Evolutionary conservation across 2,888 invertebrate species (phyloP).

Genomic region (Zaprionus lineosus): DNA sequence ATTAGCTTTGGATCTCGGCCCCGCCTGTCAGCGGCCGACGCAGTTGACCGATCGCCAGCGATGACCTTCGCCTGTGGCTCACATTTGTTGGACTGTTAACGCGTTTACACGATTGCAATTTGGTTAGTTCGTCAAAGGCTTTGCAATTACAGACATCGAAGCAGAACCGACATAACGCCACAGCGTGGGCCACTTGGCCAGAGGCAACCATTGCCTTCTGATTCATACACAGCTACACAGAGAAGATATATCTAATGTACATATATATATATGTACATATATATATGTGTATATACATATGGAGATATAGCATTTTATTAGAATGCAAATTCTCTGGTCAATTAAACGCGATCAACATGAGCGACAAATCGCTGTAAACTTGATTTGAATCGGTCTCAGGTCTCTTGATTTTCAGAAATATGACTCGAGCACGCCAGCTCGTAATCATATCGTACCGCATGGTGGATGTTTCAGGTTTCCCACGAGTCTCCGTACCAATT

Average conservation of each 20-base stretch:
- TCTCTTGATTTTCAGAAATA: constrained; percentile 37
- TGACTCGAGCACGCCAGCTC: constrained; percentile 50
- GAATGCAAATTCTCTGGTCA: constrained; percentile 57
- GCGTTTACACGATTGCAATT: constrained; percentile 53
- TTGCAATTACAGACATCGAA: constrained; percentile 34
- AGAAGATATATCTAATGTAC: neutral
- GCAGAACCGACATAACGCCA: constrained; percentile 3
- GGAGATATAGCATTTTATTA: constrained; percentile 1
- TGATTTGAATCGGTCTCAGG: constrained; percentile 22
- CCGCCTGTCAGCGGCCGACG: constrained; percentile 37
- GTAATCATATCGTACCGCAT: constrained; percentile 19
- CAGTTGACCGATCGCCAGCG: constrained; percentile 41
- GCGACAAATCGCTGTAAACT: constrained; percentile 54
- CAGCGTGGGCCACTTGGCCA: constrained; percentile 11
- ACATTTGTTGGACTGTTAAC: constrained; percentile 58
- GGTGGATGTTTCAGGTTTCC: constrained; percentile 33
- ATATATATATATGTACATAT: constrained; percentile 5
- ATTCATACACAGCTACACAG: constrained; percentile 56
- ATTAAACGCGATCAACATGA: constrained; percentile 46
- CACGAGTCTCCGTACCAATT: constrained; percentile 41
- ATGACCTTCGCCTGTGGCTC: constrained; percentile 55
- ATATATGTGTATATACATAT: neutral
- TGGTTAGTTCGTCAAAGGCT: constrained; percentile 41
- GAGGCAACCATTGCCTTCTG: constrained; percentile 33
- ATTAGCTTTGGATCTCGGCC: constrained; percentile 10